Base-by-base conservation (phyloP, 2,888 invertebrate species). In the Hydriomena furcata region DNA sequence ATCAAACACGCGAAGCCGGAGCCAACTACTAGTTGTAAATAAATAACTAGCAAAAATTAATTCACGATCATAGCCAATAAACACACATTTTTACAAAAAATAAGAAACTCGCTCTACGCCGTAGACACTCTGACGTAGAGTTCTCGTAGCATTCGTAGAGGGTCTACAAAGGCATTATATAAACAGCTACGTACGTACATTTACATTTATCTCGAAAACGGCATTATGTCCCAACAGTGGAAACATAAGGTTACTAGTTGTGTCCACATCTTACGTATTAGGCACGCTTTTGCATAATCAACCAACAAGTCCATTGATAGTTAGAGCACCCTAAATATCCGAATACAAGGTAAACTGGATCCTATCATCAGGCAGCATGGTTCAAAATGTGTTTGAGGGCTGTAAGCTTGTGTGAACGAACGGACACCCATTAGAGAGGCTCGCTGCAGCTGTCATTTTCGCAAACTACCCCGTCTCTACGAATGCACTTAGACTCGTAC, bases 391-490 rank as follows among this genome's bases (percentile, higher is more conserved):
- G 25, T 35, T 41, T 59, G 48, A 40, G 11, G 35, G 31, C 36
- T 44, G 40, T 52, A 27, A 23, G 17, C 42, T 47, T 34, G 42
- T 34, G 56, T 55, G 59, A 61, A 59, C 58, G 65, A 67, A 53
- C 56, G 67, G 66, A 72, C 64, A 63, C 68, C 77, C 78, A 78
- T 81, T 82, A 77, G 68, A 69, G 66, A 48, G 47, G 38, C 61
- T 64, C 55, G 66, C 38, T 66, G 67, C 82, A 82, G 80, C 81
- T 81, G 82, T 76, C 74, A 73, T 75, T 70, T 82, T 82, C 83
- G 59, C 82, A 82, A 71, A 74, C 65, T 45, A 56, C 42, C 31
- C 32, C 21, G n/a, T 37, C 27, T 50, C 32, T 43, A 28, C 45
- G 24, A 7, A 8, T 47, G 47, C 38, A 47, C 52, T 44, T 42